phyloP scores from a whole-genome alignment of 2,888 invertebrate species.

The Drosophila kokeensis region DNA sequence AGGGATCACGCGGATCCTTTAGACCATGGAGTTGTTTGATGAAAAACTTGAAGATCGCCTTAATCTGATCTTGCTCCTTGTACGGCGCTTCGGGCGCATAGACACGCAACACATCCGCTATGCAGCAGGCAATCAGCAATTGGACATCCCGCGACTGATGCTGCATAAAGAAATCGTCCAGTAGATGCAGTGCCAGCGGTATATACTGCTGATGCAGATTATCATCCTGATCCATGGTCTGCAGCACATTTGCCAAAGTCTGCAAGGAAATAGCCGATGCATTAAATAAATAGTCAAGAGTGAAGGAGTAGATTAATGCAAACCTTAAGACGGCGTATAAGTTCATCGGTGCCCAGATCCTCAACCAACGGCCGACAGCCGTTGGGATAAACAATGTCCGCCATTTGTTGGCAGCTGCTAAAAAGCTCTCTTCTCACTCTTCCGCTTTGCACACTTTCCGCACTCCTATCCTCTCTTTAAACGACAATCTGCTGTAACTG shows the following conservation, averaged over 20 bases:
- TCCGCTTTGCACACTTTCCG: not conserved
- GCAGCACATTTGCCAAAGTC: constrained; percentile 96
- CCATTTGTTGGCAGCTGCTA: constrained; percentile 86
- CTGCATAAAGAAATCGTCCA: constrained; percentile 96
- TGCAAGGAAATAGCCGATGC: constrained; percentile 71
- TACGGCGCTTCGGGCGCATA: constrained; percentile 99
- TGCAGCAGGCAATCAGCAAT: constrained; percentile 97
- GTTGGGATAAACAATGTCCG: constrained; percentile 96
- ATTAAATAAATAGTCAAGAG: not conserved
- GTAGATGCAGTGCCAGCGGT: constrained; percentile 95
- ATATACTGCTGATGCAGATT: constrained; percentile 96
- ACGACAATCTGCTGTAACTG: constrained; percentile 34
- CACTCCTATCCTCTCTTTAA: not conserved
- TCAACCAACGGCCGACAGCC: constrained; percentile 97
- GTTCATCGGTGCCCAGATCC: constrained; percentile 97
- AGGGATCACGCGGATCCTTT: constrained; percentile 98
- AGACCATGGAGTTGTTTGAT: constrained; percentile 97
- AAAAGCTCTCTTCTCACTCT: constrained; percentile 13
- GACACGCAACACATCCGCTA: constrained; percentile 97
- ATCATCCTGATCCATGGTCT: constrained; percentile 98
- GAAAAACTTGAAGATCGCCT: constrained; percentile 95
- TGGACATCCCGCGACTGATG: constrained; percentile 97
- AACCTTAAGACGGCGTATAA: constrained; percentile 97
- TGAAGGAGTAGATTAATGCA: constrained; percentile 4
- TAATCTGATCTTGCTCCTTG: constrained; percentile 97